Conservation (phyloP, 2,888 invertebrate genomes). For the Plemyria rubiginata region DNA sequence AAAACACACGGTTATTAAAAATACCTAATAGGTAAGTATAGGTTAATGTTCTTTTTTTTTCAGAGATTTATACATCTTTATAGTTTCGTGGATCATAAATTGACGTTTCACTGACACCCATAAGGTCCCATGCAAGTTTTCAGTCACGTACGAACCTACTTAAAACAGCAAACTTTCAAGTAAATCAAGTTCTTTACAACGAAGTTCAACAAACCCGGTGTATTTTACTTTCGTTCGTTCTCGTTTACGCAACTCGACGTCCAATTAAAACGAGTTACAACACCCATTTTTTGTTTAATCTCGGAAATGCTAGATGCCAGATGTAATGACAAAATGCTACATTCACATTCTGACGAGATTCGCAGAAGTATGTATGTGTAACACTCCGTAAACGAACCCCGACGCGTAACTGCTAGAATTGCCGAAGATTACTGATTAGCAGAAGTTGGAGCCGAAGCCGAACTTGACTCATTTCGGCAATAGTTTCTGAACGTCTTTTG, state of each 20-base stretch:
- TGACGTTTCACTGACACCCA: background rate
- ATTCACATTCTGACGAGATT: conserved; percentile 29
- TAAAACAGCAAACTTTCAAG: conserved; percentile 20
- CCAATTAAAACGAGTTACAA: conserved; percentile 43
- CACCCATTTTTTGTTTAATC: conserved; percentile 40
- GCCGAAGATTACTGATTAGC: background rate
- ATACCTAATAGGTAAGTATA: too few relatives aligned
- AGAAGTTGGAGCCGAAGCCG: conserved; percentile 9
- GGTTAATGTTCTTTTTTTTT: background rate
- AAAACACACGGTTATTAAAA: too few relatives aligned
- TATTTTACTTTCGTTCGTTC: conserved; percentile 44
- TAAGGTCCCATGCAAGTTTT: conserved; percentile 10
- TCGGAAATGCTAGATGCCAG: conserved; percentile 42
- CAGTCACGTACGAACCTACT: conserved; percentile 21
- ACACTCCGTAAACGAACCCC: conserved; percentile 14
- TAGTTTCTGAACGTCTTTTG: too few relatives aligned
- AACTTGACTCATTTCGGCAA: background rate
- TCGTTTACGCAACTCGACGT: conserved; percentile 41
- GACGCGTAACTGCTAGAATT: conserved; percentile 17
- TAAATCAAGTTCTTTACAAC: conserved; percentile 32
- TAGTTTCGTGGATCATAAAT: background rate
- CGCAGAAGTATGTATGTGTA: conserved; percentile 29
- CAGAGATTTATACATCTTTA: background rate
- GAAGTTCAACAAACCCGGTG: conserved; percentile 37
- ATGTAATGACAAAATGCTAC: conserved; percentile 38